phyloP scores from a whole-genome alignment of 2,113 vertebrate genomes.

The Pteropus alecto region DNA sequence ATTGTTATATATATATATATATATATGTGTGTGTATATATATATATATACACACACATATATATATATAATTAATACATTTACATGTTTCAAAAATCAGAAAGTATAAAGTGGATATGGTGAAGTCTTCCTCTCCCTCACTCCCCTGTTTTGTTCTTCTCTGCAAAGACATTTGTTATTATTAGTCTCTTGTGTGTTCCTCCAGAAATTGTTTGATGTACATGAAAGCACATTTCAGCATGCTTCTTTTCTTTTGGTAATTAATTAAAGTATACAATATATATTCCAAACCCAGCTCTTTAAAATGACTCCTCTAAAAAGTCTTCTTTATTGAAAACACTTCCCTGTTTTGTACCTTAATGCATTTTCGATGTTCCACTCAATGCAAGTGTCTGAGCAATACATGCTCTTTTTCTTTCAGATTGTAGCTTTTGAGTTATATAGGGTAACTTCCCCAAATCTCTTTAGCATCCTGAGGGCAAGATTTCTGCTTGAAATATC shows the following conservation, averaged over 20 bases:
- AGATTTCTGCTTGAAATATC: neutral
- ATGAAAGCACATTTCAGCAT: conserved; percentile 34
- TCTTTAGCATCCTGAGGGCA: neutral
- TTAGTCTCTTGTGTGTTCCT: conserved; percentile 6
- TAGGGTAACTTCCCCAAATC: neutral
- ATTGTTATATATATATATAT: neutral
- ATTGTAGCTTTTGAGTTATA: neutral
- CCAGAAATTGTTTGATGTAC: neutral
- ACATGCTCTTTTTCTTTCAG: neutral
- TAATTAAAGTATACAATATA: neutral
- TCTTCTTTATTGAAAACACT: neutral
- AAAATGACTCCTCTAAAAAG: neutral
- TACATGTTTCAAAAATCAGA: neutral
- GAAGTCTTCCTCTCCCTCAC: neutral
- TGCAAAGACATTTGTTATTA: neutral
- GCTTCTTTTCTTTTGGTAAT: neutral
- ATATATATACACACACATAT: neutral
- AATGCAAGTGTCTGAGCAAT: neutral
- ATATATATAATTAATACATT: neutral
- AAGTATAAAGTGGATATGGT: neutral
- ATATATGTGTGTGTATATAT: neutral
- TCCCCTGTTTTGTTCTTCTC: neutral
- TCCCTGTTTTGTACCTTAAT: neutral
- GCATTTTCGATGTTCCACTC: neutral
- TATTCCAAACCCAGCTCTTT: neutral